phyloP scores from a whole-genome alignment of 2,888 invertebrate species.

The Tetheella fluctuosa region DNA sequence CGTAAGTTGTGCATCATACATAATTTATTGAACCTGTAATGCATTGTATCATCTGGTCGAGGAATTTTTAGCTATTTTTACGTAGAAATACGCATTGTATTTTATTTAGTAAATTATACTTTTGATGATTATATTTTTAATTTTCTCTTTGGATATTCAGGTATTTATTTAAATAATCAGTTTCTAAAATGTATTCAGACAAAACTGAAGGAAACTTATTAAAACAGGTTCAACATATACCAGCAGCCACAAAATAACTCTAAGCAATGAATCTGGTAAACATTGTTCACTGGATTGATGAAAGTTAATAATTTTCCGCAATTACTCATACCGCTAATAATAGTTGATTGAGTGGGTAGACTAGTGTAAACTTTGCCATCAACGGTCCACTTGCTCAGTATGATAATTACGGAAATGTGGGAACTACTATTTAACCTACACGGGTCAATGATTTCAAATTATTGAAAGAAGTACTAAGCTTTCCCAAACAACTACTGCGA shows the following conservation, averaged over 20 bases:
- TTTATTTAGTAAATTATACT: background rate
- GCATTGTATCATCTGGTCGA: background rate
- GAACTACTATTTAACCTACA: background rate
- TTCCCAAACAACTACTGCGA: no score
- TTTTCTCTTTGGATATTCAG: no score
- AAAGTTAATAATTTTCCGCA: slow-evolving; percentile 9
- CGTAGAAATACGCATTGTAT: background rate
- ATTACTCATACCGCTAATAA: slow-evolving; percentile 3
- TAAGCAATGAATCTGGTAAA: background rate
- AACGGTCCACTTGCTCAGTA: background rate
- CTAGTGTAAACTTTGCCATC: background rate
- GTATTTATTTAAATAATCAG: no score
- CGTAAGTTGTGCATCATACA: slow-evolving; percentile 11
- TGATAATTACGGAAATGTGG: background rate
- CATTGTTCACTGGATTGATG: slow-evolving; percentile 6
- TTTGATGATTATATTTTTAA: no score
- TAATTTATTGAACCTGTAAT: background rate
- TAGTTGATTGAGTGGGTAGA: background rate
- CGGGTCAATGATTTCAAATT: background rate
- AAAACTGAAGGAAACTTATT: background rate
- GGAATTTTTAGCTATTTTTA: background rate
- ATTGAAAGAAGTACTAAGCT: background rate
- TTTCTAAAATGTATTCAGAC: background rate
- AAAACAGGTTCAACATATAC: background rate
- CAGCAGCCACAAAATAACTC: background rate